These are phyloP conservation scores for Melieria picta DNA, from an alignment of 2,888 invertebrate genomes.

Conservation along the genomic window DNA sequence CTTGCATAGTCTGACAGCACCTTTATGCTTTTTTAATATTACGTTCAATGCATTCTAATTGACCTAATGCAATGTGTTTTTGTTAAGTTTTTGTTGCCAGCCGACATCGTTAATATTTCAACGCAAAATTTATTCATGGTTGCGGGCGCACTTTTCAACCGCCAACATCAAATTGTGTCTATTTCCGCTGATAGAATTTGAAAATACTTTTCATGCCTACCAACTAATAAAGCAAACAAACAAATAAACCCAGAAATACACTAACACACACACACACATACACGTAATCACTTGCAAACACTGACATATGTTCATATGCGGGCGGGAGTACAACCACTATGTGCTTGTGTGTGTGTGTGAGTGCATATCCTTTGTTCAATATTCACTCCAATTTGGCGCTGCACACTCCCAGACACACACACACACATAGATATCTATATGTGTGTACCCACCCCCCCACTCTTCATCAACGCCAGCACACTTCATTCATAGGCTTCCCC, in stretches of 20 bases:
- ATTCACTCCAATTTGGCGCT: neutral
- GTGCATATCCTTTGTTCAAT: neutral
- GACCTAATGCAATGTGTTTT: constrained; percentile 7
- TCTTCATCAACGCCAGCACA: neutral
- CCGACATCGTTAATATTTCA: too few species aligned
- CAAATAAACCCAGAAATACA: neutral
- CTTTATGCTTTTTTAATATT: constrained; percentile 44
- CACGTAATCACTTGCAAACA: too few species aligned
- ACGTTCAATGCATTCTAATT: constrained; percentile 50
- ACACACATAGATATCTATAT: neutral
- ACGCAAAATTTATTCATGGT: too few species aligned
- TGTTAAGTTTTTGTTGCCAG: neutral
- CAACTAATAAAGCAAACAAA: neutral
- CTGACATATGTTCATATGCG: neutral
- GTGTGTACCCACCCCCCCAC: neutral
- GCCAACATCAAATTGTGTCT: neutral
- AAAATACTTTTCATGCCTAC: too few species aligned
- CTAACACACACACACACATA: too few species aligned
- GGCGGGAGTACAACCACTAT: neutral
- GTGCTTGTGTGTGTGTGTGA: neutral
- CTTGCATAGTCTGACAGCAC: too few species aligned
- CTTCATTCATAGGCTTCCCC: neutral
- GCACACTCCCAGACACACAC: neutral
- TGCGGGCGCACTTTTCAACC: too few species aligned
- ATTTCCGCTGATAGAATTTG: constrained; percentile 15